phyloP scores from a whole-genome alignment of 1,140 invertebrate species.

The Nylanderia fulva region DNA sequence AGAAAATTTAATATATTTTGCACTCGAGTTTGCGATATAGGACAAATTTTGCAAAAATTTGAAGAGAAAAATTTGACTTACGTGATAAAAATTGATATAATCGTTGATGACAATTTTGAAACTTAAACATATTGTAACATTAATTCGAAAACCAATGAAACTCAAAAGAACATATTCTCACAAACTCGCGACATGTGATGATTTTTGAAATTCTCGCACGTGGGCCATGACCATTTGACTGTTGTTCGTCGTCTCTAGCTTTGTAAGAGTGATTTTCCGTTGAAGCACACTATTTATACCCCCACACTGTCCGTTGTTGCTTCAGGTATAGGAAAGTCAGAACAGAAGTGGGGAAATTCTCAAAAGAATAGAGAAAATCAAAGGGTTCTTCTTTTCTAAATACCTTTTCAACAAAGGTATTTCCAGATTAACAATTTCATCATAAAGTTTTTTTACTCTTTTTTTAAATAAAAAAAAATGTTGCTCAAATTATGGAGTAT shows the following conservation, averaged over 20 bases:
- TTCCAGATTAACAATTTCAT: not conserved
- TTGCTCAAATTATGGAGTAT: not conserved
- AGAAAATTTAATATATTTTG: not conserved
- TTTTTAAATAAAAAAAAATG: not conserved
- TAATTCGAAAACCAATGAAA: not conserved
- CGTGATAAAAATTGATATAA: not conserved
- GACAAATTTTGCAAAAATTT: not conserved
- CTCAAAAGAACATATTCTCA: not conserved
- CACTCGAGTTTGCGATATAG: not conserved
- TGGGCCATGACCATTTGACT: not conserved
- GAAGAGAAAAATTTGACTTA: not conserved
- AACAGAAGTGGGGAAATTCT: not conserved
- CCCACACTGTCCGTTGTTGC: not conserved
- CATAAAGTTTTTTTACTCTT: not conserved
- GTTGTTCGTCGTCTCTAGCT: slow-evolving; percentile 15
- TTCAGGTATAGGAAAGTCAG: not conserved
- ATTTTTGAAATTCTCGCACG: not conserved
- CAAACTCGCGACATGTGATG: not conserved
- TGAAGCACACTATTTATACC: slow-evolving; percentile 13
- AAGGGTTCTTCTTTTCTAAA: not conserved
- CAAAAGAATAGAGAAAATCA: too few species aligned
- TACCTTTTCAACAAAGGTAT: not conserved
- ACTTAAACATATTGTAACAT: not conserved
- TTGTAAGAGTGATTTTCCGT: not conserved
- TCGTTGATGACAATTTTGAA: not conserved